These are phyloP conservation scores for Chironomus tentans DNA, from an alignment of 2,888 invertebrate species.

Conservation along the genomic window DNA sequence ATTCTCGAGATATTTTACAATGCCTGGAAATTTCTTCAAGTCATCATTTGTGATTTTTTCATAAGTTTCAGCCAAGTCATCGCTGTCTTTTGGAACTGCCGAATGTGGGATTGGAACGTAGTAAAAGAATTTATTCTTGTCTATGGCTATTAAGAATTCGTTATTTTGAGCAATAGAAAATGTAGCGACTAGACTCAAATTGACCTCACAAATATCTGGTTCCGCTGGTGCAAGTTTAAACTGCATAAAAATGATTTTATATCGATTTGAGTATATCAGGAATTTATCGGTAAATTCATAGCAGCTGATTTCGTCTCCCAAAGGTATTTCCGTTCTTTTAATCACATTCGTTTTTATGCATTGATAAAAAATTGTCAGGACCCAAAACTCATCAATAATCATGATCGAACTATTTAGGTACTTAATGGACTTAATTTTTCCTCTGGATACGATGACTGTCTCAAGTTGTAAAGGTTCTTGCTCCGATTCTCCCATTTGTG, in stretches of 20 bases:
- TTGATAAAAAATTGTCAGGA: background rate
- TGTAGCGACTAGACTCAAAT: background rate
- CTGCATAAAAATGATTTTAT: background rate
- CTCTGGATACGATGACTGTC: background rate
- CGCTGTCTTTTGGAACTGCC: background rate
- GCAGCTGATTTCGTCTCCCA: background rate
- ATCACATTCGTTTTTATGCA: background rate
- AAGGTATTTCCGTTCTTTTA: background rate
- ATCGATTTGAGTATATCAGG: background rate
- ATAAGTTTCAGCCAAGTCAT: background rate
- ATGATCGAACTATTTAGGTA: background rate
- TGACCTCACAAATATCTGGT: background rate
- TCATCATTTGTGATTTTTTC: background rate
- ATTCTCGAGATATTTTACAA: background rate
- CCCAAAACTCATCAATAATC: background rate
- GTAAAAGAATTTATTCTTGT: background rate
- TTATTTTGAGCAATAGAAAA: background rate
- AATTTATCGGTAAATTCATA: background rate
- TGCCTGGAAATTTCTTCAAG: background rate
- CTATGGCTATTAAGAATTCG: background rate
- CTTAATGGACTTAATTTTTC: background rate
- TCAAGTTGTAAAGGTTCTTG: background rate
- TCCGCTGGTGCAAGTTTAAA: background rate
- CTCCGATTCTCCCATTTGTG: background rate
- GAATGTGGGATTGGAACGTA: background rate